Conservation (phyloP, 2,888 invertebrate species). For the Trimorus sp. region DNA sequence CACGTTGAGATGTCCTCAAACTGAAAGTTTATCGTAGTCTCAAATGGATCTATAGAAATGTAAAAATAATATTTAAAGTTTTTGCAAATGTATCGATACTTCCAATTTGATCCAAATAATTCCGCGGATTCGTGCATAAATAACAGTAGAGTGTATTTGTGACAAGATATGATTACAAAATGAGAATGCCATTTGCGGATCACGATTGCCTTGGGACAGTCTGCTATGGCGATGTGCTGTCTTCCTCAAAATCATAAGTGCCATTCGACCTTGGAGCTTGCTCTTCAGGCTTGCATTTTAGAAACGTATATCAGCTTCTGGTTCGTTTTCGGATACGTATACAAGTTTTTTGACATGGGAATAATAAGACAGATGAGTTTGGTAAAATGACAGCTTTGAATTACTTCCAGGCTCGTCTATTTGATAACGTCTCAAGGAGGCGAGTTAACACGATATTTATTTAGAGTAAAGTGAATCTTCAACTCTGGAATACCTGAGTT, state of each 20-base stretch:
- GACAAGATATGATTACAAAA: constrained; percentile 50
- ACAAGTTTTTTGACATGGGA: no score
- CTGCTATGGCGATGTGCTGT: constrained; percentile 34
- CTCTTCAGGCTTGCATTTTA: constrained; percentile 23
- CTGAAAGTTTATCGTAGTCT: background rate
- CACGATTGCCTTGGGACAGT: constrained; percentile 52
- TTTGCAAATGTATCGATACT: constrained; percentile 22
- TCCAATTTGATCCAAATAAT: constrained; percentile 44
- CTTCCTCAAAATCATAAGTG: constrained; percentile 47
- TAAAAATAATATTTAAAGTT: no score
- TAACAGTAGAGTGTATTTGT: constrained; percentile 25
- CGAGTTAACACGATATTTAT: no score
- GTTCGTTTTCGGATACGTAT: background rate
- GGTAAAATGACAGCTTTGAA: no score
- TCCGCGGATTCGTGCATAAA: constrained; percentile 7
- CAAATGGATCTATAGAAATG: no score
- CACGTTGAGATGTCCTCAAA: no score
- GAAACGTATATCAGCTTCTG: constrained; percentile 14
- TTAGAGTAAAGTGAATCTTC: no score
- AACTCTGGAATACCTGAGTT: no score
- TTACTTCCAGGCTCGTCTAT: no score
- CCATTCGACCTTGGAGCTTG: constrained; percentile 30
- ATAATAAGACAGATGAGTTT: no score
- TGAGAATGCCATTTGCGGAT: constrained; percentile 45
- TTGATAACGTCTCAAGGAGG: no score